Evolutionary conservation across 2,113 vertebrate genomes (phyloP).

Genomic region (Platichthys flesus): DNA sequence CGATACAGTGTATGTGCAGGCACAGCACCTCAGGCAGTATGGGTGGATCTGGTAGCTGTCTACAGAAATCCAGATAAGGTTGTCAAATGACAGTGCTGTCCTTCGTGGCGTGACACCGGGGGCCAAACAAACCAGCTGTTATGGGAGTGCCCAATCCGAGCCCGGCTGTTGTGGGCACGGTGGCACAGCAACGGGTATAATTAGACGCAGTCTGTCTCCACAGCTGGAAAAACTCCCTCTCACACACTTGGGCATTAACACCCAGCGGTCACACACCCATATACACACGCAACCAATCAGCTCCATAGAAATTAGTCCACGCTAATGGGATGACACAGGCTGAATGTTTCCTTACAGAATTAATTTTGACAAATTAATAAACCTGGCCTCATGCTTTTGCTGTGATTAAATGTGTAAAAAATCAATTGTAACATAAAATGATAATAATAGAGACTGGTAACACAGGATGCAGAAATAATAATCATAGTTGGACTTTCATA

Average conservation of each 20-base stretch:
- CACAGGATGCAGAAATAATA: background rate
- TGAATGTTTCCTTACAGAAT: background rate
- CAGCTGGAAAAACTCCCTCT: conserved; percentile 27
- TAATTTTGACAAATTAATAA: background rate
- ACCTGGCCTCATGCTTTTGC: background rate
- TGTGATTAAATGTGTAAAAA: background rate
- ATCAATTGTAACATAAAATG: background rate
- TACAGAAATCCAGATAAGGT: conserved; percentile 60
- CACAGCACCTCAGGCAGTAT: conserved; percentile 23
- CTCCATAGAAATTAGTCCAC: background rate
- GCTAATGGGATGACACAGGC: background rate
- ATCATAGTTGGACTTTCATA: background rate
- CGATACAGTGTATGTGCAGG: conserved; percentile 26
- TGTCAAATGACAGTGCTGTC: conserved; percentile 63
- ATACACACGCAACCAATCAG: background rate
- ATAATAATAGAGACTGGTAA: background rate
- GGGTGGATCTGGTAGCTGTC: conserved; percentile 59
- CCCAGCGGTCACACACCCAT: conserved; percentile 1
- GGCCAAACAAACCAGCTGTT: conserved; percentile 73
- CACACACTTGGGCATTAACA: conserved; percentile 27
- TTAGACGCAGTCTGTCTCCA: conserved; percentile 37
- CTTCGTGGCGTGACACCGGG: conserved; percentile 68
- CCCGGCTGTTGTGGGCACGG: conserved; percentile 40
- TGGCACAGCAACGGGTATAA: conserved; percentile 39
- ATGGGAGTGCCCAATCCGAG: conserved; percentile 68